Base-by-base conservation (phyloP, 2,888 invertebrate genomes). In the Macrostomum cliftonense region DNA sequence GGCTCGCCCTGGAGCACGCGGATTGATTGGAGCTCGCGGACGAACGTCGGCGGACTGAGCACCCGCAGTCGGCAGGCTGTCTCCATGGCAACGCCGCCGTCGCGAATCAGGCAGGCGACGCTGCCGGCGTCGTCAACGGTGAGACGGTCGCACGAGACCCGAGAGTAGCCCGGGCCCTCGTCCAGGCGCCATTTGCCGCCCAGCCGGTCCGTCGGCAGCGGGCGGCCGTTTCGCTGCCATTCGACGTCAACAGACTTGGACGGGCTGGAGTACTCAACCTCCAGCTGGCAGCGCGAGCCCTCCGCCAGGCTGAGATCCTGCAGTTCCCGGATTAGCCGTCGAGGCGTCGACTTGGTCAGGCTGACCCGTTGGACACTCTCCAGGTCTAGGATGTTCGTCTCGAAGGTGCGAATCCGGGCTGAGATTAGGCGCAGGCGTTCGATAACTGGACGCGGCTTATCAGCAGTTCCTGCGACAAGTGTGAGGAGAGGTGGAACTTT, bases 1-100 rank as follows among this genome's bases (percentile, higher is more conserved):
- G 46, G 46, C 17, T 46, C 46, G 13, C 46, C 46, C 40, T 46
- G 44, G 5, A 46, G 39, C n/a, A 17, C 40, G 40, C 40, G 40
- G 28, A 28, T 28, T 9, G 28, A 28, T 9, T 28, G 28, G 5
- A 28, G 28, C 28, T 28, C 28, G 28, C 28, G 28, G 9, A 17
- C 17, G 40, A 40, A 40, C 9, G 20, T 5, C 17, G 40, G 40
- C 40, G 40, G 40, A 9, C 17, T 16, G 20, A 40, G 40, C 40
- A 40, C 40, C 9, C 9, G 28, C 5, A 28, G 28, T 9, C 28
- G 28, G 28, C 28, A 28, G 28, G 5, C 9, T 4, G 28, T 28
- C 28, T 28, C 45, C 45, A n/a, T 19, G 16, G 37, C 38, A 14
- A 37, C 45, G 20, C 38, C 17, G 37, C 13, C 14, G 36, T 37